Evolutionary conservation across 1,140 invertebrate species (phyloP).

Genomic region (Phortica variegata): DNA sequence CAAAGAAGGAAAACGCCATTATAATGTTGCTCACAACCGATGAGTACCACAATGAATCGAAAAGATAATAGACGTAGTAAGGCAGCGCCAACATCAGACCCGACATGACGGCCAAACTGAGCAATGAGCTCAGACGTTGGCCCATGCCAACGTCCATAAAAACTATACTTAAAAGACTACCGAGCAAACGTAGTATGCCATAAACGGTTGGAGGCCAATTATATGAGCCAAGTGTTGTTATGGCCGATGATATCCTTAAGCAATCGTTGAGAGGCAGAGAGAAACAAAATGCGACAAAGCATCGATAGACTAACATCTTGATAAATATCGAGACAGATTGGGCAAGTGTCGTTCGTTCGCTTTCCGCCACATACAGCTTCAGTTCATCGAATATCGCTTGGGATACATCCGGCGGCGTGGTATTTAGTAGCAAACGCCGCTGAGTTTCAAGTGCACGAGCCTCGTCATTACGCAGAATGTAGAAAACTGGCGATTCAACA

Average conservation of each 20-base stretch:
- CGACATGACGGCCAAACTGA: constrained; percentile 1
- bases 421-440: neutral
- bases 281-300: constrained; percentile 9
- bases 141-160: constrained; percentile 5
- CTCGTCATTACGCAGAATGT: constrained; percentile 2
- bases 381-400: constrained; percentile 1
- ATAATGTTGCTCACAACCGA: neutral
- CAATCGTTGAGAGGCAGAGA: constrained; percentile 8
- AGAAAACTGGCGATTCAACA: constrained; percentile 6
- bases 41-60: too few species aligned
- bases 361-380: constrained; percentile 1
- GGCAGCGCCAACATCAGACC: constrained; percentile 5
- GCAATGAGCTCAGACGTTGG: neutral
- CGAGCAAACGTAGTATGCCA: constrained; percentile 7
- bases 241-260: too few species aligned
- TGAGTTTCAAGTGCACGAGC: neutral
- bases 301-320: constrained; percentile 3
- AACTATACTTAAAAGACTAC: neutral
- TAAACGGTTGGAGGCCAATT: constrained; percentile 1
- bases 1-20: constrained; percentile 9
- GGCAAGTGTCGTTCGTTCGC: neutral
- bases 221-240: too few species aligned
- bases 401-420: neutral
- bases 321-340: neutral
- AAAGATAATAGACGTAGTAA: constrained; percentile 5